These are phyloP conservation scores for Sebastes variabilis DNA, from an alignment of 2,797 vertebrate species.

Conservation along the genomic window DNA sequence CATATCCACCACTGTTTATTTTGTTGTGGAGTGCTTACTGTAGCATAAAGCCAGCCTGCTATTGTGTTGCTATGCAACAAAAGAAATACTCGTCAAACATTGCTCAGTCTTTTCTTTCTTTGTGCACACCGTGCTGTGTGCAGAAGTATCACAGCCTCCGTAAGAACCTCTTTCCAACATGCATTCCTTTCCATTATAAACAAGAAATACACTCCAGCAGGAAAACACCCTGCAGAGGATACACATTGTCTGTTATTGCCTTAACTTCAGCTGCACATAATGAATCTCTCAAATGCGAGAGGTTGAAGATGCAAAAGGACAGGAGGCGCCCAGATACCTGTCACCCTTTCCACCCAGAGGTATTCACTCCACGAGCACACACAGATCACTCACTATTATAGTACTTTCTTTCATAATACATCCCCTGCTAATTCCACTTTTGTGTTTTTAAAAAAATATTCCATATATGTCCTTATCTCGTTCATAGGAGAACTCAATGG, in stretches of 20 bases:
- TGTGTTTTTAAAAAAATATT: neutral
- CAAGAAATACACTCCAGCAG: conserved; percentile 19
- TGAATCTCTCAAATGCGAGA: conserved; percentile 97
- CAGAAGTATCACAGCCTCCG: conserved; percentile 5
- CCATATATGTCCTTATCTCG: neutral
- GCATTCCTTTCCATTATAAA: conserved; percentile 41
- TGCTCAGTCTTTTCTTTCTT: neutral
- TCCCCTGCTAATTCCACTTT: neutral
- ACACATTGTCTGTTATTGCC: conserved; percentile 46
- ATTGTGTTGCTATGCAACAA: conserved; percentile 54
- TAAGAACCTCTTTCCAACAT: conserved; percentile 5
- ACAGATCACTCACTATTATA: neutral
- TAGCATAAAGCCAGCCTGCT: conserved; percentile 40
- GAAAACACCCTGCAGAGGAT: conserved; percentile 35
- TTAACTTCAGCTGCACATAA: conserved; percentile 90
- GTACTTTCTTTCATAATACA: neutral
- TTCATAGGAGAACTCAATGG: conserved; percentile 93
- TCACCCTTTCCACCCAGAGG: conserved; percentile 97
- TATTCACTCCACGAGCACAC: conserved; percentile 49
- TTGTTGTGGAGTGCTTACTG: conserved; percentile 42
- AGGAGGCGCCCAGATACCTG: conserved; percentile 95
- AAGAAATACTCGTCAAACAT: conserved; percentile 46
- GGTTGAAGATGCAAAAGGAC: conserved; percentile 96
- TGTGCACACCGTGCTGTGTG: neutral
- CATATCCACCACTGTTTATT: conserved; percentile 61